Evolutionary conservation across 2,113 vertebrate species (phyloP).

Genomic region (Asarcornis scutulata): DNA sequence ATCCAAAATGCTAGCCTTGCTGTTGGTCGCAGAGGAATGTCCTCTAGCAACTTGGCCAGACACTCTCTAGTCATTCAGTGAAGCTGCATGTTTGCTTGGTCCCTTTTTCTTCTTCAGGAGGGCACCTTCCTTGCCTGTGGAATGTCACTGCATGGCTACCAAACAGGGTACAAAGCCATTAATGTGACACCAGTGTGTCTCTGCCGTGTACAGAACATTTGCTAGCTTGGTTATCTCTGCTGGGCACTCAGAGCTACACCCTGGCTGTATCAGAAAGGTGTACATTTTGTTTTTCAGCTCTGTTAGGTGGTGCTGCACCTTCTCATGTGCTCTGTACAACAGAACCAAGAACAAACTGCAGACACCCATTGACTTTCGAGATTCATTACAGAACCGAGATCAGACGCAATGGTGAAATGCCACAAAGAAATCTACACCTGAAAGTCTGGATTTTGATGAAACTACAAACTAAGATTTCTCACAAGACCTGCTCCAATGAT

Average conservation of each 20-base stretch:
- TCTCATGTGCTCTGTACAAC: background rate
- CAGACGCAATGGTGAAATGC: background rate
- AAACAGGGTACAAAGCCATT: accelerated
- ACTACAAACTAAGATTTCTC: background rate
- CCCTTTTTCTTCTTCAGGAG: background rate
- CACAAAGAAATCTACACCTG: background rate
- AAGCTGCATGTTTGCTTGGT: background rate
- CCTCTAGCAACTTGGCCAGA: background rate
- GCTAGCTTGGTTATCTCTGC: background rate
- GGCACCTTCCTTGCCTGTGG: background rate
- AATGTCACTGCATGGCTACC: background rate
- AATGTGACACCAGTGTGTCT: background rate
- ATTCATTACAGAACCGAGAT: background rate
- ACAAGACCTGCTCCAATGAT: background rate
- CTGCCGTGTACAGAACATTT: background rate
- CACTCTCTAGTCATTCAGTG: background rate
- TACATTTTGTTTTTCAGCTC: background rate
- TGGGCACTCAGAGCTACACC: background rate
- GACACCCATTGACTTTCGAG: background rate
- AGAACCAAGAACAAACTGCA: background rate
- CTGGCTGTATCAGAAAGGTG: background rate
- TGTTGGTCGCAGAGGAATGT: too few species aligned
- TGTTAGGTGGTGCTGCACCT: background rate
- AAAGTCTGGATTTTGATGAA: background rate
- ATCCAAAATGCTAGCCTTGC: background rate